Evolutionary conservation across 2,113 vertebrate species (phyloP).

Genomic region (Coptodon bakossiorum): DNA sequence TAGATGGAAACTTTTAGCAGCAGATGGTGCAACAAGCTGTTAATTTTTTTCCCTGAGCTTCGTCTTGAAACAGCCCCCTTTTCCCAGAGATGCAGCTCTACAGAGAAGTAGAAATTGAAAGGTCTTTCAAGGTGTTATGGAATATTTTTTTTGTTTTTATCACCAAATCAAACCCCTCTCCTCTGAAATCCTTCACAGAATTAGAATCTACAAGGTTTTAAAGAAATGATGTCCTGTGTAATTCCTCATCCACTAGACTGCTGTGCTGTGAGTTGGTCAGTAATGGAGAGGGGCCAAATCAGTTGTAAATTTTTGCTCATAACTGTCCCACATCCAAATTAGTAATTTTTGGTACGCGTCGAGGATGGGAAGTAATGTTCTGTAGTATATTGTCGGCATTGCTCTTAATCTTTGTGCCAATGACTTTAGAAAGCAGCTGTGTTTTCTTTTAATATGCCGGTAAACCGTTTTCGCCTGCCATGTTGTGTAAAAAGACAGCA

Average conservation of each 20-base stretch:
- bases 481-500: background rate
- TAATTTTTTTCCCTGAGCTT: slow-evolving; percentile 14
- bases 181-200: background rate
- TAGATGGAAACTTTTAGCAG: slow-evolving; percentile 23
- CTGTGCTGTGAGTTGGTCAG: background rate
- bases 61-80: background rate
- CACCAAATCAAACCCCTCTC: background rate
- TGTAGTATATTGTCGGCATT: background rate
- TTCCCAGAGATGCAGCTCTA: background rate
- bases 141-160: background rate
- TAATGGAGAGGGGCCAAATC: slow-evolving; percentile 29
- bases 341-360: background rate
- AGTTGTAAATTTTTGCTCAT: background rate
- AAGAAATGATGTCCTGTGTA: background rate
- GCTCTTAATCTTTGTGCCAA: slow-evolving; percentile 47
- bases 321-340: background rate
- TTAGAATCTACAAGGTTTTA: background rate
- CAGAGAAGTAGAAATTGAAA: background rate
- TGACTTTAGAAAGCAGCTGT: slow-evolving; percentile 10
- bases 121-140: background rate
- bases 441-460: background rate
- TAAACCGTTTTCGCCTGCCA: background rate
- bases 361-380: background rate
- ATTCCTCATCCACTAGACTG: background rate
- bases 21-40: slow-evolving; percentile 34